phyloP scores from a whole-genome alignment of 2,888 invertebrate genomes.

The Steinernema scapterisci region DNA sequence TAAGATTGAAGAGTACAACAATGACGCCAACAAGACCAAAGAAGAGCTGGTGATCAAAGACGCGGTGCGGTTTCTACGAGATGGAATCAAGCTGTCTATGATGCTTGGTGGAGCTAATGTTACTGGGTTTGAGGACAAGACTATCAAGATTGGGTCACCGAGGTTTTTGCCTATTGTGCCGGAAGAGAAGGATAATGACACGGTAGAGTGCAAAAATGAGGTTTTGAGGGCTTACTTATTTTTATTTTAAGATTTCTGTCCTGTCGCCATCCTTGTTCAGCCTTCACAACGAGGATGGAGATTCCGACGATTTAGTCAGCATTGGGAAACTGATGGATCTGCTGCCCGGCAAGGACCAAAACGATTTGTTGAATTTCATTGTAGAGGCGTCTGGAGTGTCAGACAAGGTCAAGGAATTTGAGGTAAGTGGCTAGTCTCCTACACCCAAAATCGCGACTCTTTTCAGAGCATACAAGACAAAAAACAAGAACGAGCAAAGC shows the following conservation, averaged over 20 bases:
- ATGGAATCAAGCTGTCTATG: slow-evolving; percentile 43
- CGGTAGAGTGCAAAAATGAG: too few relatives aligned
- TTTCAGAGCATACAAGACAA: background rate
- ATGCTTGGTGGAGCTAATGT: slow-evolving; percentile 44
- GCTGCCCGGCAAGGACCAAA: slow-evolving; percentile 43
- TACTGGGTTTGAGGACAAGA: slow-evolving; percentile 41
- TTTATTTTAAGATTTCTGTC: slow-evolving; percentile 47
- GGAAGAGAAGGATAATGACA: slow-evolving; percentile 44
- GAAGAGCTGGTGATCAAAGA: background rate
- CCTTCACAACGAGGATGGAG: slow-evolving; percentile 51
- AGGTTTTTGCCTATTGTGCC: slow-evolving; percentile 54
- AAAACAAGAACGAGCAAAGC: background rate
- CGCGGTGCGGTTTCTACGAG: slow-evolving; percentile 35
- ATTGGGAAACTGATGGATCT: slow-evolving; percentile 35
- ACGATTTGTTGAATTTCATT: slow-evolving; percentile 54
- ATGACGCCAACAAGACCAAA: background rate
- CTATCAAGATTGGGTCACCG: slow-evolving; percentile 49
- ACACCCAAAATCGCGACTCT: background rate
- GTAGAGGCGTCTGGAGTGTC: slow-evolving; percentile 56
- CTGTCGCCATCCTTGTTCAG: slow-evolving; percentile 59
- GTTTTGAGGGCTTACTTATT: too few relatives aligned
- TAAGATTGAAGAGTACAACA: background rate
- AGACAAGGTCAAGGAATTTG: slow-evolving; percentile 31
- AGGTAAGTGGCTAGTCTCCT: background rate
- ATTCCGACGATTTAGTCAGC: slow-evolving; percentile 44